phyloP scores from a whole-genome alignment of 2,113 vertebrate genomes.

The Alligator sinensis region DNA sequence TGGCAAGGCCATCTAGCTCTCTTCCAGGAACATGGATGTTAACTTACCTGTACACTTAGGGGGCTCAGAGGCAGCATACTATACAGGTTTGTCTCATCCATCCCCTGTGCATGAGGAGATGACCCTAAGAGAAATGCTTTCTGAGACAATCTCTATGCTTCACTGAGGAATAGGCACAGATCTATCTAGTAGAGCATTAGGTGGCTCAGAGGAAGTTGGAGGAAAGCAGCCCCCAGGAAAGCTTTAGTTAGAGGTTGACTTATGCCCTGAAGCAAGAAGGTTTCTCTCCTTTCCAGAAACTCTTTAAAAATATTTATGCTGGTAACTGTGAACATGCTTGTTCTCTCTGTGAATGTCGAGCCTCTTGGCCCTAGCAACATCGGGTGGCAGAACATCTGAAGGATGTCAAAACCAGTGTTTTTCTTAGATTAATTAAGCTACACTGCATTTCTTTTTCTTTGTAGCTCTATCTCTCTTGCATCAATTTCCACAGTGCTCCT shows the following conservation, averaged over 20 bases:
- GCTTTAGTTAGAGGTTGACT: not conserved
- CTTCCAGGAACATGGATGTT: too few relatives aligned
- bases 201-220: not conserved
- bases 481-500: not conserved
- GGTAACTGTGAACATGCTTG: not conserved
- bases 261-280: not conserved
- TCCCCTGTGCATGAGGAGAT: too few relatives aligned
- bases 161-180: not conserved
- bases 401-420: not conserved
- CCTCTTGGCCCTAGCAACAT: not conserved
- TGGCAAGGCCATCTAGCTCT: too few relatives aligned
- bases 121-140: not conserved
- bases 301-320: not conserved
- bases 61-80: too few relatives aligned
- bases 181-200: not conserved
- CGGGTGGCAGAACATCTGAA: rapidly evolving
- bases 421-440: not conserved
- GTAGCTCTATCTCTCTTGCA: not conserved
- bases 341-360: not conserved
- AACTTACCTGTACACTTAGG: too few relatives aligned
- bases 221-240: too few relatives aligned
- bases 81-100: too few relatives aligned
- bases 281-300: not conserved
- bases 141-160: not conserved
- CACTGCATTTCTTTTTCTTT: not conserved